These are phyloP conservation scores for Cancer borealis DNA, from an alignment of 2,888 invertebrate species.

Conservation along the genomic window DNA sequence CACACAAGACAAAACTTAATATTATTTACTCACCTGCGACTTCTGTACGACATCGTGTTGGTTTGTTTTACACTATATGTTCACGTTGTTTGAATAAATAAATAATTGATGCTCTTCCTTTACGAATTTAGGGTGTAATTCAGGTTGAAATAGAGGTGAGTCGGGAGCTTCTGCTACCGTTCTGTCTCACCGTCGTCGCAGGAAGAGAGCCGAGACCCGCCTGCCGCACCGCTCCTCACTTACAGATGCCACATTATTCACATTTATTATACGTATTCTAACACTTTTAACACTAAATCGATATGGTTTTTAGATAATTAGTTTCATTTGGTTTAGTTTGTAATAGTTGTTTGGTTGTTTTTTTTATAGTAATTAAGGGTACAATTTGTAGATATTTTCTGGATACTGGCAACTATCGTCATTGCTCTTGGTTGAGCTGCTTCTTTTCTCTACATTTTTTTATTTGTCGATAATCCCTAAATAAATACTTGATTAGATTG, in stretches of 20 bases:
- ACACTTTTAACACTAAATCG: not conserved
- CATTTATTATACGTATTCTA: not conserved
- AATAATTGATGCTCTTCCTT: not conserved
- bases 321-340: no score
- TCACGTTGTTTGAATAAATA: not conserved
- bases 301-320: no score
- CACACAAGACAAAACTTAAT: not conserved
- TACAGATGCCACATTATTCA: not conserved
- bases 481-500: not conserved
- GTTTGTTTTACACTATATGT: not conserved
- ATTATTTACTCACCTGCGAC: slow-evolving; percentile 14
- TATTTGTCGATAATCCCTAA: not conserved
- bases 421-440: not conserved
- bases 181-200: not conserved
- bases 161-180: not conserved
- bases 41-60: slow-evolving; percentile 3
- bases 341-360: not conserved
- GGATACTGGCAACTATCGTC: not conserved
- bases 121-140: not conserved
- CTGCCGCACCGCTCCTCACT: not conserved
- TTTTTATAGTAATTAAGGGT: not conserved
- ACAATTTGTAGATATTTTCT: not conserved
- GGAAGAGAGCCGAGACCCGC: not conserved
- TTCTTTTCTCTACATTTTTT: not conserved
- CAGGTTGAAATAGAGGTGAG: not conserved